Evolutionary conservation across 2,113 vertebrate species (phyloP).

Genomic region (Strix uralensis): DNA sequence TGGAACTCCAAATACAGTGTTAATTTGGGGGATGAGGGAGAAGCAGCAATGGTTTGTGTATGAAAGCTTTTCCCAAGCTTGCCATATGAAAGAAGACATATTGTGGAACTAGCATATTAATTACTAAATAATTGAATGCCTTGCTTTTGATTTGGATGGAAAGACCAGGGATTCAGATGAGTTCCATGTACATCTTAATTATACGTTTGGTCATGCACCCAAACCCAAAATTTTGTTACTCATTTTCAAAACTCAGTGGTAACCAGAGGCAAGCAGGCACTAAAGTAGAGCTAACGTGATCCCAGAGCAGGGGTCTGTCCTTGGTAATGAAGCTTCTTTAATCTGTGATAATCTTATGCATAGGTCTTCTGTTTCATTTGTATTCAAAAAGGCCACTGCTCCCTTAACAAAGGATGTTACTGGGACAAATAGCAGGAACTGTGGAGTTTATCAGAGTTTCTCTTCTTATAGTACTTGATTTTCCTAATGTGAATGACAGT

Average conservation of each 20-base stretch:
- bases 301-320: background rate
- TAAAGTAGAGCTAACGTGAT: background rate
- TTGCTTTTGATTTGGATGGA: background rate
- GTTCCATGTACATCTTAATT: background rate
- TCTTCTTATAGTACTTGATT: background rate
- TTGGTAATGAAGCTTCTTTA: background rate
- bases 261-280: background rate
- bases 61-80: background rate
- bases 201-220: accelerated
- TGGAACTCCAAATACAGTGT: background rate
- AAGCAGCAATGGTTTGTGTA: background rate
- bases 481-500: background rate
- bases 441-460: background rate
- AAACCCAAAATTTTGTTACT: background rate
- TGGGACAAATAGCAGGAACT: background rate
- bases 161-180: background rate
- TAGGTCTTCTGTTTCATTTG: background rate
- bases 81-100: background rate
- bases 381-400: background rate
- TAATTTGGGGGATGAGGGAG: background rate
- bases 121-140: background rate
- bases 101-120: background rate
- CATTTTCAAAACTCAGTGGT: background rate
- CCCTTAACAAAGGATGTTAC: background rate
- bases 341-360: background rate